These are phyloP conservation scores for Parnassius mnemosyne DNA, from an alignment of 2,888 invertebrate genomes.

Conservation along the genomic window DNA sequence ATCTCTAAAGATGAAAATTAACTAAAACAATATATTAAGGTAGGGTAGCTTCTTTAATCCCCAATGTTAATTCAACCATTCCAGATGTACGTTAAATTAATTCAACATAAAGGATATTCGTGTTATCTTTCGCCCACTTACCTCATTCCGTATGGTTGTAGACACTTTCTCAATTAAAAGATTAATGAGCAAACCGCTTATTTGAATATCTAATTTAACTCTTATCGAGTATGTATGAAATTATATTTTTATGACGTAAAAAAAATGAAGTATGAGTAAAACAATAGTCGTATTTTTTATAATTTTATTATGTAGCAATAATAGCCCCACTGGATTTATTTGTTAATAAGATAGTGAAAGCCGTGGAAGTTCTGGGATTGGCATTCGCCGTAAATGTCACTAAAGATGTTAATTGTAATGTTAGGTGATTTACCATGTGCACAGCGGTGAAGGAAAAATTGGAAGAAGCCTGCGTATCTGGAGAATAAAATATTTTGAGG, in stretches of 20 bases:
- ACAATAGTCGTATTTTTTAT: background rate
- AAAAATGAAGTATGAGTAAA: background rate
- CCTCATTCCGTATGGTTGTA: constrained; percentile 34
- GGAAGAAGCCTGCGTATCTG: too few relatives aligned
- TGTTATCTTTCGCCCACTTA: constrained; percentile 45
- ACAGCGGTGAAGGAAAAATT: too few relatives aligned
- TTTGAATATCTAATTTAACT: constrained; percentile 50
- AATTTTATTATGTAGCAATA: too few relatives aligned
- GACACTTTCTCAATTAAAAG: constrained; percentile 56
- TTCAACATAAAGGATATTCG: constrained; percentile 35
- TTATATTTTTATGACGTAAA: background rate
- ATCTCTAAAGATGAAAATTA: constrained; percentile 19
- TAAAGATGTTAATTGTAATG: too few relatives aligned
- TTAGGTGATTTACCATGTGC: too few relatives aligned
- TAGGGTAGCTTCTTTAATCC: constrained; percentile 34
- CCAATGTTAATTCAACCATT: constrained; percentile 45
- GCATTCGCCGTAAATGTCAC: too few relatives aligned
- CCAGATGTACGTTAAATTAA: constrained; percentile 30
- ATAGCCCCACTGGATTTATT: too few relatives aligned
- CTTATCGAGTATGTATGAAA: constrained; percentile 40
- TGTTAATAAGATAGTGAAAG: too few relatives aligned
- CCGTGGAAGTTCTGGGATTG: too few relatives aligned
- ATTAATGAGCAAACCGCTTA: constrained; percentile 54
- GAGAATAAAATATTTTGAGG: too few relatives aligned
- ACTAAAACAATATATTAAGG: constrained; percentile 22